These are phyloP conservation scores for Icerya purchasi DNA, from an alignment of 2,888 invertebrate species.

Conservation along the genomic window DNA sequence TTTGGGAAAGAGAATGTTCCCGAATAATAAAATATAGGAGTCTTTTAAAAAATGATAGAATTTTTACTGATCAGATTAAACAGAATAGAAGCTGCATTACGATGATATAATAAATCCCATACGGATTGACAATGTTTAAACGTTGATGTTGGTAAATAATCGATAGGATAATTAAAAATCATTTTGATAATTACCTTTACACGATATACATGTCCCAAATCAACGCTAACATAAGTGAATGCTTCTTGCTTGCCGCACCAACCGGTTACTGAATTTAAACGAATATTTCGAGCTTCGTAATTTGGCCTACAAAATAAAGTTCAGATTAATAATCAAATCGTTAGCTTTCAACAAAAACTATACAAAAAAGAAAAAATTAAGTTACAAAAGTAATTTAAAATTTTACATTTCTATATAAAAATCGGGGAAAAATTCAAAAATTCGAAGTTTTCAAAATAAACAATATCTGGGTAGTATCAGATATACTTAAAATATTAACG, in stretches of 20 bases:
- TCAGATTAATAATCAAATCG: no score
- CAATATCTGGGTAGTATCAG: no score
- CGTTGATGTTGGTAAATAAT: not conserved
- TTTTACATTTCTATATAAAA: not conserved
- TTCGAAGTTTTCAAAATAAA: not conserved
- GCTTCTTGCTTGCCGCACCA: constrained; percentile 96
- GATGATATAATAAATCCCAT: no score
- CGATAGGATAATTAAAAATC: not conserved
- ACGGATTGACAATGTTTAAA: no score
- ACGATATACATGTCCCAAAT: constrained; percentile 76
- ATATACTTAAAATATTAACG: no score
- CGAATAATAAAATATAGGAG: no score
- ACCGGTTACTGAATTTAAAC: constrained; percentile 78
- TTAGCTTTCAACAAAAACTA: no score
- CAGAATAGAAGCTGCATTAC: no score
- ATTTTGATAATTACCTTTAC: constrained; percentile 35
- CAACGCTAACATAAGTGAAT: constrained; percentile 87
- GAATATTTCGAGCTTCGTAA: constrained; percentile 71
- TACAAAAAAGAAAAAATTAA: no score
- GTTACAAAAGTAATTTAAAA: not conserved
- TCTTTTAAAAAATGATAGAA: no score
- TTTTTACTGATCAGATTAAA: no score
- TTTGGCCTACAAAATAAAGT: constrained; percentile 44
- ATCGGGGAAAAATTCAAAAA: not conserved
- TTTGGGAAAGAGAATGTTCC: no score